phyloP scores from a whole-genome alignment of 1,140 invertebrate species.

The Lethocerus indicus region DNA sequence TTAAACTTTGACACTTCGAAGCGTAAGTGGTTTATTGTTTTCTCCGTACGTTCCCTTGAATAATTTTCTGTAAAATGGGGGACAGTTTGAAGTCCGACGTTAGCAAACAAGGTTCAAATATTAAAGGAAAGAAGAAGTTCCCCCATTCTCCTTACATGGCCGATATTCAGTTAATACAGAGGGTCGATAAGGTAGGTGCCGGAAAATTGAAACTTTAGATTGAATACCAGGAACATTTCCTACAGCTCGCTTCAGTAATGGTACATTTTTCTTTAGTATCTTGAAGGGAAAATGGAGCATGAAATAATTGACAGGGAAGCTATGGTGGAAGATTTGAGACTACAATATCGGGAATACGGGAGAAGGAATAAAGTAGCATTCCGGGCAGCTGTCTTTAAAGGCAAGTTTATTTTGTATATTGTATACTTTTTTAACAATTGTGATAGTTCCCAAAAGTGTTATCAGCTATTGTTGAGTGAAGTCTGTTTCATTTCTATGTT shows the following conservation, averaged over 20 bases:
- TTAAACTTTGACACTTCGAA: too few species aligned
- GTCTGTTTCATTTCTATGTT: too few species aligned
- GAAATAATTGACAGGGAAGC: conserved; percentile 51
- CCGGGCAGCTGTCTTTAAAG: conserved; percentile 40
- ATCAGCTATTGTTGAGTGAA: background rate
- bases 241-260: too few species aligned
- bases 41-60: too few species aligned
- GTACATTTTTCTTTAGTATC: conserved; percentile 33
- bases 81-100: too few species aligned
- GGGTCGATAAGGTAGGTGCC: conserved; percentile 13
- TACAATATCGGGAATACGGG: conserved; percentile 48
- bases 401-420: conserved; percentile 23
- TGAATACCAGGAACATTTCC: too few species aligned
- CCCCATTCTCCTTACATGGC: too few species aligned
- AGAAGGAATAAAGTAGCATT: conserved; percentile 47
- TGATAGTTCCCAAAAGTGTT: background rate
- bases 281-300: conserved; percentile 50
- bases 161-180: too few species aligned
- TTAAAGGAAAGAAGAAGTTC: too few species aligned
- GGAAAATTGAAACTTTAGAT: background rate
- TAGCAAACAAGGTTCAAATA: too few species aligned
- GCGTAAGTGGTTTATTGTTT: too few species aligned
- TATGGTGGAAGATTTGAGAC: conserved; percentile 52
- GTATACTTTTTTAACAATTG: background rate
- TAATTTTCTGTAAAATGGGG: too few species aligned